These are phyloP conservation scores for Axea sp. DNA, from an alignment of 2,888 invertebrate genomes.

Conservation along the genomic window DNA sequence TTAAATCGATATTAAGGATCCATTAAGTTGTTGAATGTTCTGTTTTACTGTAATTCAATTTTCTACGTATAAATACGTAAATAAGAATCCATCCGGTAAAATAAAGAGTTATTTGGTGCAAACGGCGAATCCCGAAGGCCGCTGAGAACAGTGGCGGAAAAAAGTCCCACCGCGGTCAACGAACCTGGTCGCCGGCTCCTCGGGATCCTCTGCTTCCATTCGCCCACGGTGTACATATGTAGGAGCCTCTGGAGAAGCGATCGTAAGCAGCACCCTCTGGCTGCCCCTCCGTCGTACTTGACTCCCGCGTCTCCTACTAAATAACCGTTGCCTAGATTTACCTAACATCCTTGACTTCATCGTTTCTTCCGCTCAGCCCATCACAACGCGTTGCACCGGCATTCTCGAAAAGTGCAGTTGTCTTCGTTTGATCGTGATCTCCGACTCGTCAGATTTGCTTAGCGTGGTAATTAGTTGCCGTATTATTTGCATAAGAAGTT, in stretches of 20 bases:
- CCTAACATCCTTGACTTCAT: constrained; percentile 64
- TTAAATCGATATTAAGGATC: too few relatives aligned
- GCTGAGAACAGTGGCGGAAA: constrained; percentile 70
- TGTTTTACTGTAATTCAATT: too few relatives aligned
- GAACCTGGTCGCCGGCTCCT: constrained; percentile 64
- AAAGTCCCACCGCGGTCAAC: constrained; percentile 77
- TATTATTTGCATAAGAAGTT: constrained; percentile 48
- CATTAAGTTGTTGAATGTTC: too few relatives aligned
- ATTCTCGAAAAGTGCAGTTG: constrained; percentile 29
- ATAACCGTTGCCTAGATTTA: constrained; percentile 71
- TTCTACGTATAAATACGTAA: too few relatives aligned
- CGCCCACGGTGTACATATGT: constrained; percentile 37
- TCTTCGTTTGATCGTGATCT: constrained; percentile 44
- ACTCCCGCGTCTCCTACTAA: constrained; percentile 67
- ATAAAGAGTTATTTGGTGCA: constrained; percentile 77
- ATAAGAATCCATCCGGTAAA: constrained; percentile 78
- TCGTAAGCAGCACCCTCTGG: constrained; percentile 48
- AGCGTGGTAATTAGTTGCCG: constrained; percentile 34
- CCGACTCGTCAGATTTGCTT: constrained; percentile 25
- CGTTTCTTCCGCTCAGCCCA: constrained; percentile 42
- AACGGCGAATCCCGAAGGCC: constrained; percentile 77
- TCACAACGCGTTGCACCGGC: constrained; percentile 40
- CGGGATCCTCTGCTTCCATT: constrained; percentile 37
- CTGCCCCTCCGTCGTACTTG: constrained; percentile 46
- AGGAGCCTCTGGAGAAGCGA: constrained; percentile 46